Conservation (phyloP, 2,113 vertebrate genomes). For the Potamarius usumacintae region DNA sequence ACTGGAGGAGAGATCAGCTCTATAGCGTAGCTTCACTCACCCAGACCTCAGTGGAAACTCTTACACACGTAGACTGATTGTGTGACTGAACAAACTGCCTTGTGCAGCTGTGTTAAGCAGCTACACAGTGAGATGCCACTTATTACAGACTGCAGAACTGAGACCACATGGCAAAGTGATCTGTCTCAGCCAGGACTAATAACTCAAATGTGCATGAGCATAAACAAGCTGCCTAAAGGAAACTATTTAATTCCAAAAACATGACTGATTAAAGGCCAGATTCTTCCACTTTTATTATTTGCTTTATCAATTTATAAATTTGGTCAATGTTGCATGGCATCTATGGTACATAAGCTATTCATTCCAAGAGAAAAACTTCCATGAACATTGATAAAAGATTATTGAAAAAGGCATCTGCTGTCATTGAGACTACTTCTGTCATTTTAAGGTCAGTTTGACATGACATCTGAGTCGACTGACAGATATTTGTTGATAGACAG, state of each 20-base stretch:
- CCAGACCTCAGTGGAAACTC: conserved; percentile 57
- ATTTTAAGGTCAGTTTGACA: background rate
- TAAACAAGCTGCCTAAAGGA: background rate
- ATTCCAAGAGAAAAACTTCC: background rate
- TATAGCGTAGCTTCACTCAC: conserved; percentile 11
- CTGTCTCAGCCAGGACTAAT: conserved; percentile 32
- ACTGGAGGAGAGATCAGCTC: conserved; percentile 25
- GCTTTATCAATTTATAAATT: background rate
- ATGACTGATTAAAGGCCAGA: background rate
- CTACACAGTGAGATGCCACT: conserved; percentile 37
- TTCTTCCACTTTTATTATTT: background rate
- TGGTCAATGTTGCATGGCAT: background rate
- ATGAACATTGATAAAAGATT: background rate
- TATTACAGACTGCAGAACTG: background rate
- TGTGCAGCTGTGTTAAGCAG: conserved; percentile 48
- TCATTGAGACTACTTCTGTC: background rate
- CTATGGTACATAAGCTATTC: background rate
- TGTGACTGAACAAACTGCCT: conserved; percentile 57
- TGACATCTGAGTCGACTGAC: background rate
- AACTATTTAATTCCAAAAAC: conserved; percentile 23
- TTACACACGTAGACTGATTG: conserved; percentile 59
- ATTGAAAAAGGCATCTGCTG: background rate
- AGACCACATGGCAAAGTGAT: conserved; percentile 43
- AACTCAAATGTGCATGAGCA: conserved; percentile 2
- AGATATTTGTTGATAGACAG: background rate